Evolutionary conservation across 2,113 vertebrate genomes (phyloP).

Genomic region (Phyllostomus hastatus): DNA sequence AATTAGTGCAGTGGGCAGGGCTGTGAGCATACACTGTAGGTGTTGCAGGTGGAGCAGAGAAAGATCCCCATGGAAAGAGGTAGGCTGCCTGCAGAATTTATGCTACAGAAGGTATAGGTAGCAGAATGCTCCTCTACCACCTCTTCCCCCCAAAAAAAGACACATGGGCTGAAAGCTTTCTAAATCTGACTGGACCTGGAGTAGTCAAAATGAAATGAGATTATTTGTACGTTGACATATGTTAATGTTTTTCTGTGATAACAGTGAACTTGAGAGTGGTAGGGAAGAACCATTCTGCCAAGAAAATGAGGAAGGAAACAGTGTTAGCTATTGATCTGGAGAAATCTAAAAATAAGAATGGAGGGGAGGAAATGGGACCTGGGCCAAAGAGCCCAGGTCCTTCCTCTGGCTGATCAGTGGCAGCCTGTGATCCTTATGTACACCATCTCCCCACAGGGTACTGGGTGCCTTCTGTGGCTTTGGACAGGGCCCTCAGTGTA

Average conservation of each 20-base stretch:
- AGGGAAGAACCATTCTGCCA: neutral
- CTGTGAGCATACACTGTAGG: accelerated
- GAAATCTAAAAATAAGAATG: neutral
- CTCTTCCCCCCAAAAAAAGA: neutral
- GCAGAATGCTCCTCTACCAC: neutral
- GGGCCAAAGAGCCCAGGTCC: neutral
- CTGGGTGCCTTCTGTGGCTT: neutral
- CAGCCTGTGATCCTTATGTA: neutral
- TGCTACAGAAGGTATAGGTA: neutral
- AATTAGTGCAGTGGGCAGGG: too few species aligned
- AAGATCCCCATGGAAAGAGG: neutral
- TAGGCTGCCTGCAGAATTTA: neutral
- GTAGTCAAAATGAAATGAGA: neutral
- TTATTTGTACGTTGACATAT: neutral
- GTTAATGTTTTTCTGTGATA: neutral
- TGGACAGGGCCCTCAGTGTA: neutral
- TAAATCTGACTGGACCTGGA: neutral
- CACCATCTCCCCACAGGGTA: accelerated
- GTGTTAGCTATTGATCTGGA: neutral
- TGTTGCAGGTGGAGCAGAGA: neutral
- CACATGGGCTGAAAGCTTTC: neutral
- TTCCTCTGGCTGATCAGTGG: neutral
- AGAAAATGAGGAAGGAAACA: neutral
- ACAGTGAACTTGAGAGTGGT: neutral
- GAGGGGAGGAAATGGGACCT: neutral